Evolutionary conservation across 2,797 vertebrate species (phyloP), one percentile per base, ranked within the genome.

Genomic region (Coregonus suidteri): DNA sequence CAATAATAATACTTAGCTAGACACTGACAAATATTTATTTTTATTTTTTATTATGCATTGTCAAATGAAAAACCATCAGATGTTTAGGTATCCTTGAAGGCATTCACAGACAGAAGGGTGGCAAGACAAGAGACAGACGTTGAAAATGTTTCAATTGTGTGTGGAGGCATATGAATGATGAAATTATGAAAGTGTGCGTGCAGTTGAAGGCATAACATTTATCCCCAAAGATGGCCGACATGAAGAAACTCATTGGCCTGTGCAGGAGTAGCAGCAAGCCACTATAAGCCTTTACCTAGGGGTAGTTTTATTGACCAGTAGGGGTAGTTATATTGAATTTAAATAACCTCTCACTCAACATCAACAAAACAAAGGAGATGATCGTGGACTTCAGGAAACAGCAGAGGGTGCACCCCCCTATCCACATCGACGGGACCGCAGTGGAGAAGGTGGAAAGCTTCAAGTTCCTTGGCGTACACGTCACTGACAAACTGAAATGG

Each of bases 171-270:
- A 79, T 59, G 0, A n/a, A 35, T 34, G 34, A 16, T 41, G 15
- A 41, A 41, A 69, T 5, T 0, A 31, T 72, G 5, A 11, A 47
- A 35, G 16, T 37, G 47, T 52, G 51, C 67, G 59, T 20, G 20
- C 31, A 77, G 78, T 62, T 41, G 20, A 71, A 16, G 34, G 14
- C 30, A n/a, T 53, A 51, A 25, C 52, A 70, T 62, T 25, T 11
- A 11, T 1, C 69, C 56, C 72, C 64, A 62, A 62, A 74, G 75
- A 76, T 47, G 54, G 69, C 74, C 35, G 82, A 81, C 59, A 80
- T 30, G 4, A 51, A 77, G 51, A 51, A 25, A 15, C 41, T 41
- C 41, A 16, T 71, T 30, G 54, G 56, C 64, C 1, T 71, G 77
- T 41, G 6, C 41, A 37, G 73, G 70, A 35, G 30, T 25, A 84